A percentile compares a stretch with the other conserved stretches of the same genome.
These are phyloP conservation scores for Drosophila paulistorum DNA, from an alignment of 1,140 invertebrate genomes.

Conservation along the genomic window DNA sequence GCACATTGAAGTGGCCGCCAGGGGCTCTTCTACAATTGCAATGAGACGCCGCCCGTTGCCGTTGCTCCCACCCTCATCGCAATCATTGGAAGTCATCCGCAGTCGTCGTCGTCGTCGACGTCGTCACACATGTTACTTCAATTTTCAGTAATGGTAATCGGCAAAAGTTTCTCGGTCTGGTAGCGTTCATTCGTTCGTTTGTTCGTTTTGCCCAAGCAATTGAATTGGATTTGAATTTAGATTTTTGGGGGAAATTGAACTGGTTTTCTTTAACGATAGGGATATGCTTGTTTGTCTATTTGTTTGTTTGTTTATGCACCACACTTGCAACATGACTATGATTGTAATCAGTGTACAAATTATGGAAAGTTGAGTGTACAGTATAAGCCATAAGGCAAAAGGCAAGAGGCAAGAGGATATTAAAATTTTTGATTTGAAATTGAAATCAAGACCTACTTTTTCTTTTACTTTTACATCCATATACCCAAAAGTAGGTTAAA, in stretches of 20 bases:
- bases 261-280: conserved; percentile 35
- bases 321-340: conserved; percentile 31
- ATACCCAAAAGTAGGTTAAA: too few relatives aligned
- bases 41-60: conserved; percentile 6
- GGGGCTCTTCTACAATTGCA: conserved; percentile 59
- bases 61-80: background rate
- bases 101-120: conserved; percentile 23
- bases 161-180: conserved; percentile 32
- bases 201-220: conserved; percentile 20
- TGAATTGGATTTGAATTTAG: conserved; percentile 48
- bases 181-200: background rate
- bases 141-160: conserved; percentile 73
- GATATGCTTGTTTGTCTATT: conserved; percentile 18
- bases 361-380: conserved; percentile 3
- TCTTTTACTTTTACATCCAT: background rate
- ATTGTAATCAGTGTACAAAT: conserved; percentile 14
- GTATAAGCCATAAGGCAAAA: background rate
- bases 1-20: conserved; percentile 49
- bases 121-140: conserved; percentile 76
- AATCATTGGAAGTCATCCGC: conserved; percentile 10
- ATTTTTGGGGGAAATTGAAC: conserved; percentile 48
- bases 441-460: background rate
- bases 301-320: conserved; percentile 33
- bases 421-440: background rate
- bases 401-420: background rate